A percentile compares a stretch with the other conserved stretches of the same genome.
phyloP scores from a whole-genome alignment of 1,140 invertebrate genomes.

The Atta colombica region DNA sequence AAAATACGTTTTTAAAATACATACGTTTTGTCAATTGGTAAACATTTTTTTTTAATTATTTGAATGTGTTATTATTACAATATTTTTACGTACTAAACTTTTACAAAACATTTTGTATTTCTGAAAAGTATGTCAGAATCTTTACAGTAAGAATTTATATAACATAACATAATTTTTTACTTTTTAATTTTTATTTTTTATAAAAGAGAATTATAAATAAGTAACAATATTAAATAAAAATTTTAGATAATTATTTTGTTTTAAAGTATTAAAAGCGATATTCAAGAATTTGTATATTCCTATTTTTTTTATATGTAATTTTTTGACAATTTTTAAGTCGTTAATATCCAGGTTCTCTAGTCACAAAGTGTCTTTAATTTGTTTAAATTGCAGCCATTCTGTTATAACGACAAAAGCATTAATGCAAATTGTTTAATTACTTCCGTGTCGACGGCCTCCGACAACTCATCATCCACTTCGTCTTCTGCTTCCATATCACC shows the following conservation, averaged over 20 bases:
- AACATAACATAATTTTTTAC: neutral
- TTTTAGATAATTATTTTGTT: conserved; percentile 4
- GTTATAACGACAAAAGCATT: conserved; percentile 28
- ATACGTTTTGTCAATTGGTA: neutral
- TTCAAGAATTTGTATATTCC: neutral
- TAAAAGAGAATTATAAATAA: neutral
- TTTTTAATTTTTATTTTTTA: no score
- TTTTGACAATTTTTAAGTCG: neutral
- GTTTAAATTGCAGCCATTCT: neutral
- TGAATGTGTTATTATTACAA: neutral
- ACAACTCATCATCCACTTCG: conserved; percentile 83
- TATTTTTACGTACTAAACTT: neutral
- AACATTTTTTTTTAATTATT: neutral
- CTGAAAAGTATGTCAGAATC: neutral
- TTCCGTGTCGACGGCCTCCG: conserved; percentile 79
- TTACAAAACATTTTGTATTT: neutral
- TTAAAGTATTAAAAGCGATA: neutral
- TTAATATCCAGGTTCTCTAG: conserved; percentile 16
- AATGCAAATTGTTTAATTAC: conserved; percentile 67
- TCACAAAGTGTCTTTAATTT: neutral
- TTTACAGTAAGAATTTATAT: conserved; percentile 9
- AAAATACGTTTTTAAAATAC: neutral
- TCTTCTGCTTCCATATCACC: conserved; percentile 85
- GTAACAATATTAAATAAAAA: neutral
- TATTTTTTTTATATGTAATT: neutral